Percentiles rank a stretch among this genome's conserved stretches.
These are phyloP conservation scores for Lithosia quadra DNA, from an alignment of 2,888 invertebrate species.

Conservation along the genomic window DNA sequence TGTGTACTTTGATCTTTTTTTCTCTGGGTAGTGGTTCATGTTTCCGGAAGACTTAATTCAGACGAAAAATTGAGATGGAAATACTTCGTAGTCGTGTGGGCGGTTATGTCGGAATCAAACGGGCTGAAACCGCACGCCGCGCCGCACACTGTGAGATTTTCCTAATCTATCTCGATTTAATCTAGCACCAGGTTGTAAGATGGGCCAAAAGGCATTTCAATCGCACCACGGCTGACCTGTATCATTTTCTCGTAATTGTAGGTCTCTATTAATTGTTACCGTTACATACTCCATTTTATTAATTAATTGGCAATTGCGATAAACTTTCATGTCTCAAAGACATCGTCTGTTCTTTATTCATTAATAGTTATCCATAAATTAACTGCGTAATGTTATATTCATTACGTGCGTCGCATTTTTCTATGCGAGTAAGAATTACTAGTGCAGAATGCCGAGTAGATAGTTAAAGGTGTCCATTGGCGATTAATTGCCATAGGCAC, in stretches of 20 bases:
- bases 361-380: conserved; percentile 46
- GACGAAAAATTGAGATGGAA: neutral
- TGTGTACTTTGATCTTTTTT: neutral
- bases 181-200: no score
- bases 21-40: neutral
- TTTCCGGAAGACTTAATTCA: neutral
- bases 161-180: no score
- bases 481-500: conserved; percentile 23
- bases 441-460: conserved; percentile 11
- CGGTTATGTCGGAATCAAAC: no score
- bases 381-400: conserved; percentile 49
- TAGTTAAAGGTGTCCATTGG: conserved; percentile 19
- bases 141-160: no score
- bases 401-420: conserved; percentile 48
- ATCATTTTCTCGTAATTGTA: no score
- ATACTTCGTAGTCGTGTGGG: no score
- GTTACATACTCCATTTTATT: conserved; percentile 15
- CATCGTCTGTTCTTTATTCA: conserved; percentile 47
- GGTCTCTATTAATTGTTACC: no score
- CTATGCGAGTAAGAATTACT: conserved; percentile 28
- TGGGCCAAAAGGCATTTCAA: no score
- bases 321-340: conserved; percentile 30
- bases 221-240: no score
- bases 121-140: no score
- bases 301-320: conserved; percentile 33